phyloP scores from a whole-genome alignment of 2,797 vertebrate species.

The Podarcis siculus region DNA sequence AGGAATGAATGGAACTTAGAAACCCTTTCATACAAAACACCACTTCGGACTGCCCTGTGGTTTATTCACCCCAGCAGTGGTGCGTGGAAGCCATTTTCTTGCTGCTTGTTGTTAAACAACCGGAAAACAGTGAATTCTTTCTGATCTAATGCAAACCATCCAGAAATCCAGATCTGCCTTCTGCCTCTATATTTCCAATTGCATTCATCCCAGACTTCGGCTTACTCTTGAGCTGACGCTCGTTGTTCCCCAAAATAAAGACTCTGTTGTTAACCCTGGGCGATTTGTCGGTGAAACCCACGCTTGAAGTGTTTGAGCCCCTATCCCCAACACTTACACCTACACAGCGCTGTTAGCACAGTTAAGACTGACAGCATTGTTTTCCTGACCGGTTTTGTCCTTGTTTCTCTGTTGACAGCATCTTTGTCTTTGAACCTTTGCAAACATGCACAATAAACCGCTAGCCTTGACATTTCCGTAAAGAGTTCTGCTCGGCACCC shows the following conservation, averaged over 20 bases:
- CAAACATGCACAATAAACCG: conserved; percentile 24
- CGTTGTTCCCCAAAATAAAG: neutral
- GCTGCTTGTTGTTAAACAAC: too few species aligned
- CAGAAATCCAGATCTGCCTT: too few species aligned
- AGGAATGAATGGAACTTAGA: too few species aligned
- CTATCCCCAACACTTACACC: neutral
- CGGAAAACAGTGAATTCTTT: too few species aligned
- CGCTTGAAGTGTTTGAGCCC: neutral
- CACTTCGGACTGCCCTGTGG: too few species aligned
- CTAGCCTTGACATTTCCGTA: conserved; percentile 39
- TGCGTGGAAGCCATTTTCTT: too few species aligned
- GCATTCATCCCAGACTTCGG: neutral
- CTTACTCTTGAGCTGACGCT: neutral
- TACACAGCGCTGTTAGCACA: neutral
- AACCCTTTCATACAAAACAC: too few species aligned
- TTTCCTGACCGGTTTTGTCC: neutral
- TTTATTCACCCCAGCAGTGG: too few species aligned
- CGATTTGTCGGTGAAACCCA: neutral
- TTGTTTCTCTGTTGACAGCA: neutral
- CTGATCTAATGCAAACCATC: too few species aligned
- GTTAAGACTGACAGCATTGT: neutral
- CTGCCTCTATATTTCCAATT: neutral
- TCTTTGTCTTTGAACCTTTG: neutral
- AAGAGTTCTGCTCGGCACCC: conserved; percentile 33
- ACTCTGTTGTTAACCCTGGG: neutral